Evolutionary conservation across 1,140 invertebrate species (phyloP).

Genomic region (Drepana arcuata): DNA sequence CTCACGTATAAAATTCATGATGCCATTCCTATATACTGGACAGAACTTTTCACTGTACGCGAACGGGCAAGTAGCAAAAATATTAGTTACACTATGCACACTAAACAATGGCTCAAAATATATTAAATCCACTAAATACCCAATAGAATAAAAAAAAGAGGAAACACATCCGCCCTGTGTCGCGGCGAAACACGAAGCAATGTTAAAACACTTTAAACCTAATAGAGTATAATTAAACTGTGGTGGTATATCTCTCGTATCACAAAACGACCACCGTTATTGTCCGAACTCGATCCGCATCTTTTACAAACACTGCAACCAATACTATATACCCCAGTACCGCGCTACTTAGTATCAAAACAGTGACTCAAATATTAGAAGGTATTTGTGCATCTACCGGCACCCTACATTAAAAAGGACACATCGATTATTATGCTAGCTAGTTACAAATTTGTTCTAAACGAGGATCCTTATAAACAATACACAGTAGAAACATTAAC

Average conservation of each 20-base stretch:
- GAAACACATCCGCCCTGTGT: constrained; percentile 24
- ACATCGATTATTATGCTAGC: constrained; percentile 51
- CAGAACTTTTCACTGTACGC: constrained; percentile 38
- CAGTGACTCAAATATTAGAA: constrained; percentile 45
- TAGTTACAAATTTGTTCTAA: constrained; percentile 46
- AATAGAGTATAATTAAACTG: constrained; percentile 32
- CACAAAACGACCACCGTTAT: constrained; percentile 57
- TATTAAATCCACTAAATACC: constrained; percentile 59
- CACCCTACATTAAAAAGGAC: constrained; percentile 28
- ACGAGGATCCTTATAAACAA: constrained; percentile 46
- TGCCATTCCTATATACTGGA: constrained; percentile 63
- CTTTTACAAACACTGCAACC: constrained; percentile 51
- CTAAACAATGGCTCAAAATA: constrained; percentile 57
- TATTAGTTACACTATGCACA: constrained; percentile 58
- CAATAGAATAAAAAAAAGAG: constrained; percentile 46
- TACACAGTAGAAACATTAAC: constrained; percentile 41
- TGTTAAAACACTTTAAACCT: constrained; percentile 58
- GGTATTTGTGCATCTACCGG: constrained; percentile 55
- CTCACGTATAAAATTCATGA: constrained; percentile 60
- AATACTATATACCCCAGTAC: constrained; percentile 25
- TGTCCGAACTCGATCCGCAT: constrained; percentile 52
- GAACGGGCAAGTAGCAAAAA: constrained; percentile 62
- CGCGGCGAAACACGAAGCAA: constrained; percentile 51
- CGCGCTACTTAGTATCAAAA: constrained; percentile 46
- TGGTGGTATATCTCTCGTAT: constrained; percentile 48